Conservation (phyloP, 2,888 invertebrate species). For the Sepioteuthis lessoniana region DNA sequence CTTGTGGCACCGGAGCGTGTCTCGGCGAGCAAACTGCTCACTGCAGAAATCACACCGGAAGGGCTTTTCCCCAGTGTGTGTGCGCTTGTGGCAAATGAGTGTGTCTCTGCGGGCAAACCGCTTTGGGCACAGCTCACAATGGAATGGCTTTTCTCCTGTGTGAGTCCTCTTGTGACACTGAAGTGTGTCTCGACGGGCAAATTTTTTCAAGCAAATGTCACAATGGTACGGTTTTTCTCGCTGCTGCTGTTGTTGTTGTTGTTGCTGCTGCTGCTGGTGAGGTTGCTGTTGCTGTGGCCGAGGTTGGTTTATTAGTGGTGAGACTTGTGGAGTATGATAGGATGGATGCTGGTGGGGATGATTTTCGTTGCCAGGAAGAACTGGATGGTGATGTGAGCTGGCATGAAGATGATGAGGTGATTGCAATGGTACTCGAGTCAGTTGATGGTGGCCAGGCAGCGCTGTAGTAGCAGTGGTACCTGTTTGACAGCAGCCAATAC, state of each 20-base stretch:
- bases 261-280: background rate
- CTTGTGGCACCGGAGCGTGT: constrained; percentile 38
- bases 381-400: background rate
- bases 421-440: background rate
- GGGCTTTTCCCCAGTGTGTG: constrained; percentile 42
- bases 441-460: constrained; percentile 36
- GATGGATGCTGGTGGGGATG: background rate
- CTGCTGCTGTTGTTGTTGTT: background rate
- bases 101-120: background rate
- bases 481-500: background rate
- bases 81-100: constrained; percentile 44
- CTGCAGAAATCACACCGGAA: constrained; percentile 37
- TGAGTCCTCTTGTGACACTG: constrained; percentile 45
- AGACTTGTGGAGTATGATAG: background rate
- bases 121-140: constrained; percentile 37
- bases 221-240: constrained; percentile 43
- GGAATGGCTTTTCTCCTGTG: constrained; percentile 38
- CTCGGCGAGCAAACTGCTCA: background rate
- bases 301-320: background rate
- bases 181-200: constrained; percentile 17
- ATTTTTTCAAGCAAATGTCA: constrained; percentile 39
- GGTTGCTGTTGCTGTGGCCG: background rate
- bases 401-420: background rate
- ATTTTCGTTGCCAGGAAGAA: background rate
- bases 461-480: background rate